These are phyloP conservation scores for Anguilla marmorata DNA, from an alignment of 2,797 vertebrate genomes.

Conservation along the genomic window DNA sequence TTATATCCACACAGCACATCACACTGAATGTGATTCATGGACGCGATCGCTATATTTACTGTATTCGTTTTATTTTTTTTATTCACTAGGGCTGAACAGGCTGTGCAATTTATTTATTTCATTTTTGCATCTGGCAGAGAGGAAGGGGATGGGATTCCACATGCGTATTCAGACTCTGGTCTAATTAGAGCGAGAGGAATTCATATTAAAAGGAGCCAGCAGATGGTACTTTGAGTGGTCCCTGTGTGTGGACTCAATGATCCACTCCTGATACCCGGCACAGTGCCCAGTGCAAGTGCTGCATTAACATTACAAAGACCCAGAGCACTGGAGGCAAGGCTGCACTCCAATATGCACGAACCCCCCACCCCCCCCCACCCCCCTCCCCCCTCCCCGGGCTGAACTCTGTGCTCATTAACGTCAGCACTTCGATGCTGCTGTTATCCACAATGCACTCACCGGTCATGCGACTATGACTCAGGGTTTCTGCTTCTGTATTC, in stretches of 20 bases:
- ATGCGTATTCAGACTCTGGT: background rate
- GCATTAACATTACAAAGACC: background rate
- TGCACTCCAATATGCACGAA: background rate
- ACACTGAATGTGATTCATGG: background rate
- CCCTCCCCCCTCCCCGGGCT: background rate
- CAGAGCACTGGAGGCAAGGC: background rate
- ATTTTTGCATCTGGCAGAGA: constrained; percentile 1
- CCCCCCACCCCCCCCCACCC: background rate
- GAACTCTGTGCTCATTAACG: background rate
- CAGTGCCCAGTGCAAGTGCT: background rate
- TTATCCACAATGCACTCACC: background rate
- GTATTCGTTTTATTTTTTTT: background rate
- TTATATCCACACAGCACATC: background rate
- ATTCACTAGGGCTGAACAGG: background rate
- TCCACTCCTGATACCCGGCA: background rate
- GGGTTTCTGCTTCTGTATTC: background rate
- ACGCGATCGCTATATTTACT: background rate
- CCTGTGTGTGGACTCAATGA: background rate
- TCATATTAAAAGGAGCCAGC: background rate
- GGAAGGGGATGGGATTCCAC: background rate
- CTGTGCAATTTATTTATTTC: background rate
- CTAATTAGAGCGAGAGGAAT: background rate
- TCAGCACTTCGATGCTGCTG: background rate
- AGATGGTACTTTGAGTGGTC: constrained; percentile 15
- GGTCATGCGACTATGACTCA: background rate